Percentiles rank a stretch among this genome's conserved stretches.
phyloP scores from a whole-genome alignment of 2,113 vertebrate genomes.

The Callocephalon fimbriatum region DNA sequence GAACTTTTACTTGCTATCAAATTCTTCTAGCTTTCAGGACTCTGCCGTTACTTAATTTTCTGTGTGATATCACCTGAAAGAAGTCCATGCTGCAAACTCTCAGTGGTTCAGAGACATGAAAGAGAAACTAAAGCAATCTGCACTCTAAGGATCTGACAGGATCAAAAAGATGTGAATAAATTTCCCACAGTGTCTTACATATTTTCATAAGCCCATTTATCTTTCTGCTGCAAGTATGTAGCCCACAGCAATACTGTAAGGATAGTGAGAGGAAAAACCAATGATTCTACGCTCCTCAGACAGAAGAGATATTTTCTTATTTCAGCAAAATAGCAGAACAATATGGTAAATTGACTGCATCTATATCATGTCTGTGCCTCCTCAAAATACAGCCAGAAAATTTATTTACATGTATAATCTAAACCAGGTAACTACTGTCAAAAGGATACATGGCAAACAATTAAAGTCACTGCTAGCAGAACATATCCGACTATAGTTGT shows the following conservation, averaged over 20 bases:
- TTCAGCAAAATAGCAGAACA: neutral
- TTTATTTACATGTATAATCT: neutral
- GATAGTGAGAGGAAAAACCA: neutral
- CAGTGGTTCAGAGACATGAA: neutral
- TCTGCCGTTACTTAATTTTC: neutral
- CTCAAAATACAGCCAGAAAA: neutral
- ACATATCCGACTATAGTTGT: conserved; percentile 96
- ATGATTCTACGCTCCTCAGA: neutral
- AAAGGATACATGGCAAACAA: conserved; percentile 96
- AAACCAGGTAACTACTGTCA: neutral
- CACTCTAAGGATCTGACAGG: neutral
- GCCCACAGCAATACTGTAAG: neutral
- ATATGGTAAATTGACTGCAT: neutral
- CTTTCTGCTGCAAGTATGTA: neutral
- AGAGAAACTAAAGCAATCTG: neutral
- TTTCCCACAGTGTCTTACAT: accelerated
- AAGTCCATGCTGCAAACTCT: neutral
- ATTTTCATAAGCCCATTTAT: neutral
- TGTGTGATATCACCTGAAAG: neutral
- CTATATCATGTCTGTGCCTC: neutral
- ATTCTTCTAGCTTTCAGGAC: neutral
- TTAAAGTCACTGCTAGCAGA: conserved; percentile 90
- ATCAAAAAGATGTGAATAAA: neutral
- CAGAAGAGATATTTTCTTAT: neutral
- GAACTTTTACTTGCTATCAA: neutral